Evolutionary conservation across 2,113 vertebrate species (phyloP).

Genomic region (Passer domesticus): DNA sequence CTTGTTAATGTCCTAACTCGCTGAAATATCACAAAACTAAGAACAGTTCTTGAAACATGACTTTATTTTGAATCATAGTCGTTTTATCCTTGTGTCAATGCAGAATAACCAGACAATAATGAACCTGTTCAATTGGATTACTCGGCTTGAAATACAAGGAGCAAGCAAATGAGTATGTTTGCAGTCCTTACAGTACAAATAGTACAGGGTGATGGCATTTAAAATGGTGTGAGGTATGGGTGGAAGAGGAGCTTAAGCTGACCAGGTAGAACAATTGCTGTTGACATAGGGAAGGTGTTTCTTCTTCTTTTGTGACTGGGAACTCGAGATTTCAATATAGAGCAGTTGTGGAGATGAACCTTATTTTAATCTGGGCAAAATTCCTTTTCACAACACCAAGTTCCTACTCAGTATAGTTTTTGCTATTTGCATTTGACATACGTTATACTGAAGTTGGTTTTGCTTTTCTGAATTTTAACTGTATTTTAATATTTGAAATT

Average conservation of each 20-base stretch:
- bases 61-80: not conserved
- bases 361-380: not conserved
- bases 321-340: not conserved
- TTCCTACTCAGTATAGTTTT: not conserved
- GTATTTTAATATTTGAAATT: not conserved
- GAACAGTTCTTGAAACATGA: not conserved
- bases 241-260: not conserved
- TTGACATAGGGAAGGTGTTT: not conserved
- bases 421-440: not conserved
- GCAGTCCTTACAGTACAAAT: not conserved
- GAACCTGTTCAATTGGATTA: not conserved
- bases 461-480: not conserved
- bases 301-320: not conserved
- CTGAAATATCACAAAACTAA: not conserved
- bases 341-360: fast-evolving
- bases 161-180: not conserved
- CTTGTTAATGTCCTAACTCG: not conserved
- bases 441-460: not conserved
- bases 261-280: not conserved
- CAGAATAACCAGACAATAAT: not conserved
- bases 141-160: not conserved
- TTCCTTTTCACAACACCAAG: not conserved
- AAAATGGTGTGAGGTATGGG: not conserved
- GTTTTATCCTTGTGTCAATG: not conserved
- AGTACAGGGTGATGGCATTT: not conserved